These are phyloP conservation scores for Gila robusta DNA, from an alignment of 2,797 vertebrate species.

Conservation along the genomic window DNA sequence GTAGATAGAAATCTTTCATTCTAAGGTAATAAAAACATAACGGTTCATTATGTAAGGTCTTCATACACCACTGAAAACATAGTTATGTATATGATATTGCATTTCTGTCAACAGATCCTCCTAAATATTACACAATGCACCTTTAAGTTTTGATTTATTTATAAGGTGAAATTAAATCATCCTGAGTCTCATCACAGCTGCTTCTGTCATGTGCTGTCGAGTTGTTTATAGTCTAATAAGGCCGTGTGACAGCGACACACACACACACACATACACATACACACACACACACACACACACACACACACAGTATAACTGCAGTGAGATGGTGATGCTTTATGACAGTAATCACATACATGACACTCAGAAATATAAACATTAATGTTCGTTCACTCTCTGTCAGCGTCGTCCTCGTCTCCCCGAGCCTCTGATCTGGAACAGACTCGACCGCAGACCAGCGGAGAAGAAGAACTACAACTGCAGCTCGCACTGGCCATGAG, in stretches of 20 bases:
- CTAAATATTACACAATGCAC: no score
- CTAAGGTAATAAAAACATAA: no score
- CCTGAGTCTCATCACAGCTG: not conserved
- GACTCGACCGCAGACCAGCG: constrained; percentile 92
- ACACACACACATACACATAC: not conserved
- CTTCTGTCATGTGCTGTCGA: not conserved
- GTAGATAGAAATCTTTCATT: no score
- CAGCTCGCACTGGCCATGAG: constrained; percentile 96
- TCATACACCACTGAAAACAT: no score
- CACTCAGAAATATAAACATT: not conserved
- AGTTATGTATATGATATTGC: no score
- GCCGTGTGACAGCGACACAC: not conserved
- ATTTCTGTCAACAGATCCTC: no score
- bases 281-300: constrained; percentile 15
- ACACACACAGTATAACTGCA: constrained; percentile 5
- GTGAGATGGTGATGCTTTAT: not conserved
- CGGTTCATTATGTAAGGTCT: no score
- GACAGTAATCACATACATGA: not conserved
- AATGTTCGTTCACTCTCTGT: not conserved
- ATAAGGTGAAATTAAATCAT: no score
- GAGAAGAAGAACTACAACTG: constrained; percentile 94
- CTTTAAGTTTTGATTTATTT: no score
- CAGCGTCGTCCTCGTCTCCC: constrained; percentile 90
- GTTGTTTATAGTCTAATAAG: not conserved
- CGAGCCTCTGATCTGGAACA: constrained; percentile 92